Base-by-base conservation (phyloP, 2,797 vertebrate species). In the Megaceryle alcyon region DNA sequence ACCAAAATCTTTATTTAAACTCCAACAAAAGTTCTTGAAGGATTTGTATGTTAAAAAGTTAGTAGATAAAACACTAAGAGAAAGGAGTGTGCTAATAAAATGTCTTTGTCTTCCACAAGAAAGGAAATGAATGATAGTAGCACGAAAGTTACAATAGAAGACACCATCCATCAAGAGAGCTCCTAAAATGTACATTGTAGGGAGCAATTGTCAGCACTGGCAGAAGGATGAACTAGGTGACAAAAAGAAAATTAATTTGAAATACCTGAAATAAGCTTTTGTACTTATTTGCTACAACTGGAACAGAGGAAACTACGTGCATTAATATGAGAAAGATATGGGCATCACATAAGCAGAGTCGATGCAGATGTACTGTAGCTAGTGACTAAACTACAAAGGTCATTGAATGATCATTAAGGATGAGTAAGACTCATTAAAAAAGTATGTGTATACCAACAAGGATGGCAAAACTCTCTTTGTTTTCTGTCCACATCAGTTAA, bases 101-200 rank as follows among this genome's bases (percentile, higher is more conserved):
- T 71, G 73, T 77, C 90, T 95, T 92, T 96, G 88, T 96, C 94
- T 96, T 90, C 82, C 3, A 7, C 60, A 86, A 77, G 94, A 95
- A 96, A 96, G 71, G 71, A 90, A 96, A 92, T 94, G 71, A 95
- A 91, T 96, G 70, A 95, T 93, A 90, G 92, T 81, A 73, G 60
- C 92, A 88, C 83, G 82, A 86, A 97, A 96, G 91, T 89, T 94
- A 88, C 79, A 96, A 94, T 49, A 91, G 91, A 94, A 96, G 83
- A 89, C 63, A 76, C 69, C 37, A 95, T 96, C 90, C 43, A 79
- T 97, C 96, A 95, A 88, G 48, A 79, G 37, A 92, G 23, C 72
- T 82, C 81, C 87, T 92, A 88, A 92, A 89, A 87, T 95, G 91
- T 82, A 51, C 64, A 49, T 68, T 92, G 70, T 76, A 82, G 71